Evolutionary conservation across 2,797 vertebrate genomes (phyloP), one percentile per base, ranked within the genome.

Genomic region (Paramormyrops hopkinsi): DNA sequence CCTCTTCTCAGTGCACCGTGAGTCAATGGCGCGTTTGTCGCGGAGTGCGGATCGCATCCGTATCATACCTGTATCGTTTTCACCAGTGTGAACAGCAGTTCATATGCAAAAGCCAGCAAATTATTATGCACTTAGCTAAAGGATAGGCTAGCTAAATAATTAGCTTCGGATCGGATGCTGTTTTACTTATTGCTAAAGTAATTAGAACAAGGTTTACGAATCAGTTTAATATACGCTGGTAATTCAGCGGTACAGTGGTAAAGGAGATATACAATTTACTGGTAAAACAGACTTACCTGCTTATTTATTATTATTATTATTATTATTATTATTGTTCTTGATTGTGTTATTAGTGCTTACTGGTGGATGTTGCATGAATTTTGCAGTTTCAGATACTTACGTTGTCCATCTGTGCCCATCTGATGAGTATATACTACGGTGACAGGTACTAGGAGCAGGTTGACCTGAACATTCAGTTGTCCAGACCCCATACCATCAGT

Each of bases 1-100:
- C 90, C 93, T 96, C 2, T 93, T 90, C 92, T 90, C 51, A 89
- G 93, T 92, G 89, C 90, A 95, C 1, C 94, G 96, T 97, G 89
- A 96, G 96, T 95, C 29, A 19, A 79, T 41, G 33, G 33, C 33
- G 33, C 37, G 11, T 79, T 44, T 44, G 73, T 79, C 73, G 73
- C 73, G 73, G 17, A 41, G 41, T 46, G 41, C 73, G 17, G 17
- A 79, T n/a, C 73, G 37, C 41, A n/a, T 44, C 37, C 73, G 37
- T 44, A 79, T 44, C 19, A 44, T 79, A 79, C 19, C 73, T 19
- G 73, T 44, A 46, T 79, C 41, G 6, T 79, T 44, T 44, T 29
- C 37, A 44, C 41, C 73, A n/a, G 17, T 44, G 33, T 44, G 73
- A 9, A 79, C 73, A 14, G 73, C 73, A 44, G 33, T 41, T 44